A percentile compares a stretch with the other conserved stretches of the same genome.
Evolutionary conservation across 2,888 invertebrate genomes (phyloP).

Genomic region (Drosophila rubida): DNA sequence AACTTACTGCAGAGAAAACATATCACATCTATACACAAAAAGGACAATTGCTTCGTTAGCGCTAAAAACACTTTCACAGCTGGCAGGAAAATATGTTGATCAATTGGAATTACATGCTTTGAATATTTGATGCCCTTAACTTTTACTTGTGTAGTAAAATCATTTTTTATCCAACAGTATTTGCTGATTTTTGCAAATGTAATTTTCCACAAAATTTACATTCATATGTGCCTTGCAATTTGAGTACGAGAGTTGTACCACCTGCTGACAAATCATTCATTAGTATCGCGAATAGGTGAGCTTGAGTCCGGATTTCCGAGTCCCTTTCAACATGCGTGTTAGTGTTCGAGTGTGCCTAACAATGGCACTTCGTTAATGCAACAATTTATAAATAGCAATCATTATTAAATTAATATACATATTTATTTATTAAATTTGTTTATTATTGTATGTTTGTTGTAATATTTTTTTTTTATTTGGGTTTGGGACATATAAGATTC

Average conservation of each 20-base stretch:
- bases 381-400: conserved; percentile 55
- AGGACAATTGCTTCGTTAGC: conserved; percentile 76
- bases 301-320: conserved; percentile 15
- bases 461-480: neutral
- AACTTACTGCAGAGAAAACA: neutral
- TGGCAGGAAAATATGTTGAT: conserved; percentile 22
- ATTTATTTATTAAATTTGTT: conserved; percentile 60
- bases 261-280: conserved; percentile 67
- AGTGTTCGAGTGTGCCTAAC: conserved; percentile 47
- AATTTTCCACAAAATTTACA: conserved; percentile 58
- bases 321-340: conserved; percentile 17
- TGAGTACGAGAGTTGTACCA: conserved; percentile 50
- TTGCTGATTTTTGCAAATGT: conserved; percentile 62
- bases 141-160: conserved; percentile 22
- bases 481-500: neutral
- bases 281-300: conserved; percentile 54
- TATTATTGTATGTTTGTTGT: neutral
- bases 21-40: neutral
- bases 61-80: conserved; percentile 54
- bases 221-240: conserved; percentile 50
- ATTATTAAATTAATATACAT: conserved; percentile 65
- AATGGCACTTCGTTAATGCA: conserved; percentile 77
- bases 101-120: conserved; percentile 56
- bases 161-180: conserved; percentile 27
- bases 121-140: conserved; percentile 65